phyloP scores from a whole-genome alignment of 2,113 vertebrate species.

The Smithornis capensis region DNA sequence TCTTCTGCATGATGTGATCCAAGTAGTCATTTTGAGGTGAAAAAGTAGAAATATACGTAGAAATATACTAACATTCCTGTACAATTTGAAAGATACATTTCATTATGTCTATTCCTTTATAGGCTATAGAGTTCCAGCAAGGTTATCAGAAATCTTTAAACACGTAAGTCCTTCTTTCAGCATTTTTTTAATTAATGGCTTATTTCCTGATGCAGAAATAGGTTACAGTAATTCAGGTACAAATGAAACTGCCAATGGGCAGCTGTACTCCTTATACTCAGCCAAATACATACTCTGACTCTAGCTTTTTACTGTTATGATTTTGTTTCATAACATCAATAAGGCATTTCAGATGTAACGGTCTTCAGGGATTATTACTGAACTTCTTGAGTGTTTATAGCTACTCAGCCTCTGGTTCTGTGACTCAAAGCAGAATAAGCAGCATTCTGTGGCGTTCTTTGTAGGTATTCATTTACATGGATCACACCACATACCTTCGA shows the following conservation, averaged over 20 bases:
- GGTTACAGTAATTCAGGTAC: neutral
- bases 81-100: neutral
- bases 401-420: neutral
- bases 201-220: neutral
- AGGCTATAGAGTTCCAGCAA: neutral
- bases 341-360: neutral
- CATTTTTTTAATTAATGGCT: neutral
- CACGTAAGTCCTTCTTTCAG: neutral
- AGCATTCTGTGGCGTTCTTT: rapidly evolving
- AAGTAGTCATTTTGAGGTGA: neutral
- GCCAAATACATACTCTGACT: neutral
- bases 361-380: neutral
- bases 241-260: constrained; percentile 18
- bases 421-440: neutral
- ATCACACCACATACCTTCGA: rapidly evolving
- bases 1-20: neutral
- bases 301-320: neutral
- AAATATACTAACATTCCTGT: neutral
- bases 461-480: neutral
- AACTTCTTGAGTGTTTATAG: neutral
- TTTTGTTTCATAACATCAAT: constrained; percentile 10
- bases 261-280: neutral
- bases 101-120: neutral
- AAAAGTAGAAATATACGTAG: neutral
- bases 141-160: neutral